Percentiles rank a stretch among this genome's conserved stretches.
Evolutionary conservation across 2,797 vertebrate species (phyloP).

Genomic region (Dromococcyx pavoninus): DNA sequence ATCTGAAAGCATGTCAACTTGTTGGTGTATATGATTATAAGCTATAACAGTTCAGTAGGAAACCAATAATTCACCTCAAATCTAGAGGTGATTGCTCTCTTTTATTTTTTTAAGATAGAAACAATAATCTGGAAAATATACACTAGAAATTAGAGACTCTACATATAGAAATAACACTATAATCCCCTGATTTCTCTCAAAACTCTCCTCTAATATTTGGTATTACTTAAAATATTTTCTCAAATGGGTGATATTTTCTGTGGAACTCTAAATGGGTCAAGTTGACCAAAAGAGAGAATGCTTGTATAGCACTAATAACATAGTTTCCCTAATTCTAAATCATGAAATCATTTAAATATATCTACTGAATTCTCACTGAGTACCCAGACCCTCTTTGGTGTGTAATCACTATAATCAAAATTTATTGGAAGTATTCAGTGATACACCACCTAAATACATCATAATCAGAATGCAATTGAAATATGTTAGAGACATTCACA

Average conservation of each 20-base stretch:
- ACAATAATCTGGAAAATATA: not conserved
- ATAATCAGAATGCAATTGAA: slow-evolving; percentile 14
- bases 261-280: not conserved
- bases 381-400: not conserved
- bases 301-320: not conserved
- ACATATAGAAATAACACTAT: not conserved
- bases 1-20: not conserved
- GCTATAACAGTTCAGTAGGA: not conserved
- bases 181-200: not conserved
- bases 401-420: not conserved
- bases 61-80: not conserved
- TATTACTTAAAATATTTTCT: not conserved
- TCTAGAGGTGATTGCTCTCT: not conserved
- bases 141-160: not conserved
- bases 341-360: not conserved
- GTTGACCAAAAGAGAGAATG: not conserved
- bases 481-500: not conserved
- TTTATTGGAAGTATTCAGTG: not conserved
- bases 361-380: not conserved
- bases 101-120: not conserved
- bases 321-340: not conserved
- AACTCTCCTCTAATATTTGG: not conserved
- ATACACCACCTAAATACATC: not conserved
- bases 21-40: not conserved
- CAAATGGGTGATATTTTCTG: not conserved